Conservation (phyloP, 2,113 vertebrate genomes). For the Nothobranchius furzeri region DNA sequence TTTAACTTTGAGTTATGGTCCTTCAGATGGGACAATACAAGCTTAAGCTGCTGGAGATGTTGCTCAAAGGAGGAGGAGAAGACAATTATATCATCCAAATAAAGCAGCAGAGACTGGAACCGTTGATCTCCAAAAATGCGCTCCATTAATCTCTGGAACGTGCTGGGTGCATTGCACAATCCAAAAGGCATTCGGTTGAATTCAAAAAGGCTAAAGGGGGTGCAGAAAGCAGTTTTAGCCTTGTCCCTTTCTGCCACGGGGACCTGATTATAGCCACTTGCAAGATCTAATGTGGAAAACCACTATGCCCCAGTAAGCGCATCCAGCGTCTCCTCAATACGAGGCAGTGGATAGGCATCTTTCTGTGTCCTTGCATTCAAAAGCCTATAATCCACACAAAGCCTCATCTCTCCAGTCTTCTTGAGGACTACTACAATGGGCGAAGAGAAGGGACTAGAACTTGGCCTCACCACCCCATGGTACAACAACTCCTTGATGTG, state of each 20-base stretch:
- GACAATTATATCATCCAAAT: neutral
- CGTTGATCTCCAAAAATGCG: neutral
- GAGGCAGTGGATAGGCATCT: neutral
- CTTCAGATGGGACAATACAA: neutral
- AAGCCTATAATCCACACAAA: neutral
- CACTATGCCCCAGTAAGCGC: neutral
- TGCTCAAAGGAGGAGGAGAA: slow-evolving; percentile 11
- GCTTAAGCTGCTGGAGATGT: neutral
- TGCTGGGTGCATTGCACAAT: too few relatives aligned
- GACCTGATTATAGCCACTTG: slow-evolving; percentile 18
- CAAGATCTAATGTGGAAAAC: slow-evolving; percentile 15
- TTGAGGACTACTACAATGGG: neutral
- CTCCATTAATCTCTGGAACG: too few relatives aligned
- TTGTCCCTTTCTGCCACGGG: neutral
- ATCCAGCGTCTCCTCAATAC: neutral
- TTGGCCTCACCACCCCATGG: neutral
- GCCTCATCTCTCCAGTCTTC: neutral
- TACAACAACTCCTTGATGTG: neutral
- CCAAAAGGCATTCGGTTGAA: neutral
- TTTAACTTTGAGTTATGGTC: neutral
- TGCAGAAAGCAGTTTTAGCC: neutral
- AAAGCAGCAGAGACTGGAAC: neutral
- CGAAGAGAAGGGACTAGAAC: neutral
- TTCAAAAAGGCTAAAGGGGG: neutral
- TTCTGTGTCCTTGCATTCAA: neutral